Evolutionary conservation across 2,888 invertebrate genomes (phyloP).

Genomic region (Ptilodon capucinus): DNA sequence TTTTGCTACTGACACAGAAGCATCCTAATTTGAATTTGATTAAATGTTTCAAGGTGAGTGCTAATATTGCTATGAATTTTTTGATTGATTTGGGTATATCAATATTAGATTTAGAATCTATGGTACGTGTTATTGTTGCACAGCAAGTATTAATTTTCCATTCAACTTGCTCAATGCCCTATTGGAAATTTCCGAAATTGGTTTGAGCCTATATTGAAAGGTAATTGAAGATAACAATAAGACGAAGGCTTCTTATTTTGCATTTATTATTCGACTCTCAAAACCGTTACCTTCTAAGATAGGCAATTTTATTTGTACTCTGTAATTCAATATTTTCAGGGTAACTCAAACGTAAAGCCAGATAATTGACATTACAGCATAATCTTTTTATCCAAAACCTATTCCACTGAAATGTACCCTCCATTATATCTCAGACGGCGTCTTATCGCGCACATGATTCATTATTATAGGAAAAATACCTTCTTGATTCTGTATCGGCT

Average conservation of each 20-base stretch:
- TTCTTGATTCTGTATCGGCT: neutral
- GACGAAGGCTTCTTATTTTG: neutral
- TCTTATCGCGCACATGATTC: neutral
- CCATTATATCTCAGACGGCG: neutral
- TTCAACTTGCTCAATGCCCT: too few relatives aligned
- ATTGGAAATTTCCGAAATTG: too few relatives aligned
- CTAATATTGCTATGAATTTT: too few relatives aligned
- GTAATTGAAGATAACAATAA: too few relatives aligned
- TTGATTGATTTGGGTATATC: too few relatives aligned
- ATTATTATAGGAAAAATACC: neutral
- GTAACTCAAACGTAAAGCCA: neutral
- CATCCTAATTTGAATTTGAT: too few relatives aligned
- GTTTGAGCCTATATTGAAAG: too few relatives aligned
- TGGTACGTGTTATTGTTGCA: too few relatives aligned
- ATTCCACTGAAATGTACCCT: neutral
- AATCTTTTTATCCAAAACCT: neutral
- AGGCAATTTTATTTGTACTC: neutral
- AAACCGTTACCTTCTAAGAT: neutral
- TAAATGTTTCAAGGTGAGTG: too few relatives aligned
- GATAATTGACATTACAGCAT: neutral
- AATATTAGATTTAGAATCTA: too few relatives aligned
- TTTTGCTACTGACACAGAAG: neutral
- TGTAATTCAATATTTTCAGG: neutral
- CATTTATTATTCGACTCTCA: neutral
- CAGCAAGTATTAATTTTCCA: too few relatives aligned